phyloP scores from a whole-genome alignment of 2,888 invertebrate species.

The Achlya flavicornis region DNA sequence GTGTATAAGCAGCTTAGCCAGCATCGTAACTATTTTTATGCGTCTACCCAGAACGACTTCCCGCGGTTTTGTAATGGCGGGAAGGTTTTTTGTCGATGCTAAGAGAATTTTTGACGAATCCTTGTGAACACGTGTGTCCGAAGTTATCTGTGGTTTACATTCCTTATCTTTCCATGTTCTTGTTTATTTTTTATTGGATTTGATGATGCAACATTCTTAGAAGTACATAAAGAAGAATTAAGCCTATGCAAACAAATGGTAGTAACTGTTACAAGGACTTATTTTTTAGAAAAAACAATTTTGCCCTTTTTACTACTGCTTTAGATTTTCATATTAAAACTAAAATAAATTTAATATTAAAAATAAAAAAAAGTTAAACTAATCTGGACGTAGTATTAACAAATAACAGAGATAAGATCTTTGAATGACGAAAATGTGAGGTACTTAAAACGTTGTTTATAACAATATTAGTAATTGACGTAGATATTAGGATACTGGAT shows the following conservation, averaged over 20 bases:
- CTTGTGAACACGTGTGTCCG: conserved; percentile 1
- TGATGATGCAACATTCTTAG: neutral
- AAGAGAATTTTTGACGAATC: conserved; percentile 8
- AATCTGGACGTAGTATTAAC: neutral
- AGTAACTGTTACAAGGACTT: neutral
- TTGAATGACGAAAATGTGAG: neutral
- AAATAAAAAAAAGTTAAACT: neutral
- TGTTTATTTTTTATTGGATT: neutral
- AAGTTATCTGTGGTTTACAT: neutral
- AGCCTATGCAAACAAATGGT: neutral
- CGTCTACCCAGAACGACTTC: conserved; percentile 38
- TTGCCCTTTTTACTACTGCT: no score
- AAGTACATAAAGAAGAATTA: neutral
- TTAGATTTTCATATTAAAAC: no score
- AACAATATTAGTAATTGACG: neutral
- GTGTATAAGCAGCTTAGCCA: conserved; percentile 39
- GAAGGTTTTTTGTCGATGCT: conserved; percentile 9
- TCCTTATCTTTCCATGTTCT: neutral
- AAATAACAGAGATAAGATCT: neutral
- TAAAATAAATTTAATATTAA: no score
- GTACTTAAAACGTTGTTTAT: neutral
- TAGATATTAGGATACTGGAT: neutral
- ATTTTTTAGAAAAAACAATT: no score
- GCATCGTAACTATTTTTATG: conserved; percentile 38
- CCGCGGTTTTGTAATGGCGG: conserved; percentile 37